Conservation (phyloP, 1,140 invertebrate genomes). For the Oscheius sp. region DNA sequence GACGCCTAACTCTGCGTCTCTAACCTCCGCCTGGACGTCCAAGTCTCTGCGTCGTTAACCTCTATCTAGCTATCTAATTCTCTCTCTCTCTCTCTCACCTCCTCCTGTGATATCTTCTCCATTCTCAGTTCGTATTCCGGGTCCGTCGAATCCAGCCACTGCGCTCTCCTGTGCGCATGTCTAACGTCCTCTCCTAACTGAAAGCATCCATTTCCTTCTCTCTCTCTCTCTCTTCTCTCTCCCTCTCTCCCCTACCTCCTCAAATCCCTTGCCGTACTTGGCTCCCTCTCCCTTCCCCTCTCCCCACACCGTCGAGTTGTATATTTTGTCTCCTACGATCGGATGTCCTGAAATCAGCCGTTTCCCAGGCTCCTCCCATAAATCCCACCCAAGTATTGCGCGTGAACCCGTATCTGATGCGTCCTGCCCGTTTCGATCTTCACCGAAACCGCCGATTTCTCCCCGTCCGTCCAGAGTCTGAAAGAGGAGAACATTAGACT, state of each 20-base stretch:
- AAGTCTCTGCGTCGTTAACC: too few species aligned
- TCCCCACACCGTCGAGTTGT: conserved; percentile 87
- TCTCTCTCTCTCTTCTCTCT: too few species aligned
- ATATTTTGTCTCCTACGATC: conserved; percentile 91
- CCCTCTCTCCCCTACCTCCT: too few species aligned
- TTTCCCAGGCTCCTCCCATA: neutral
- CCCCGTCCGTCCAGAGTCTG: conserved; percentile 69
- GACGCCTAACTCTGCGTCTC: too few species aligned
- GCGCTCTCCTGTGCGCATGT: conserved; percentile 8
- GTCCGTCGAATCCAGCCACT: conserved; percentile 23
- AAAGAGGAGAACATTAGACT: too few species aligned
- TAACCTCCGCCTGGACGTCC: too few species aligned
- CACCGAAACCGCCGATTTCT: conserved; percentile 86
- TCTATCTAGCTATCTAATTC: too few species aligned
- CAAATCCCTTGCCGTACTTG: conserved; percentile 82
- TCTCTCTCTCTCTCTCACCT: too few species aligned
- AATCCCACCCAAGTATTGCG: conserved; percentile 83
- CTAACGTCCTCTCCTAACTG: conserved; percentile 17
- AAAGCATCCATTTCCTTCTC: neutral
- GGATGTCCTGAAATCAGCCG: conserved; percentile 74
- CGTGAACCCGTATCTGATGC: conserved; percentile 97
- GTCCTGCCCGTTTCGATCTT: conserved; percentile 87
- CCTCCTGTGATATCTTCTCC: conserved; percentile 9
- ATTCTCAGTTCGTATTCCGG: conserved; percentile 28
- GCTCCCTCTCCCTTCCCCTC: conserved; percentile 86